Evolutionary conservation across 53 echinoderm and acorn worm species (phyloP).

Genomic region (Arbacia lixula): DNA sequence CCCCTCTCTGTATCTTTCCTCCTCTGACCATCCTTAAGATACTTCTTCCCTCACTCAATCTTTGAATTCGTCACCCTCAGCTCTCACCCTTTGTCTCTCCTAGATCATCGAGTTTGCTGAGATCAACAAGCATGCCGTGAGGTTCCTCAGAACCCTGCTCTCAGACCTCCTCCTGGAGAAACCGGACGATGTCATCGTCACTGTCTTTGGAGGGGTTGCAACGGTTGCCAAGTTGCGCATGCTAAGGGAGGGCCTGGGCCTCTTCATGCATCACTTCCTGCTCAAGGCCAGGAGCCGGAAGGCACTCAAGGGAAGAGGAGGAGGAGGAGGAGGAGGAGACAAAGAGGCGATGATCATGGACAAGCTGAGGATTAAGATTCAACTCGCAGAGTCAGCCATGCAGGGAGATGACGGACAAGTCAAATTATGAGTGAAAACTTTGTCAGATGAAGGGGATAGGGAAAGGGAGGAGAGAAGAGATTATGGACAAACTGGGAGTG

Average conservation of each 20-base stretch:
- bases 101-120: conserved; percentile 98
- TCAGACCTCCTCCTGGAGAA: conserved; percentile 61
- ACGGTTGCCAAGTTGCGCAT: conserved; percentile 65
- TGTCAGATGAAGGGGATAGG: neutral
- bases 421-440: neutral
- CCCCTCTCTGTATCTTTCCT: too few relatives aligned
- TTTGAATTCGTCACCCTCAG: too few relatives aligned
- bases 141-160: conserved; percentile 69
- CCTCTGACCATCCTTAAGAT: too few relatives aligned
- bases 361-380: conserved; percentile 31
- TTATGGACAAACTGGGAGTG: too few relatives aligned
- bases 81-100: neutral
- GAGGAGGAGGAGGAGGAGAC: conserved; percentile 33
- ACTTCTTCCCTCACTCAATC: too few relatives aligned
- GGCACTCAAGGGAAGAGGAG: neutral
- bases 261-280: conserved; percentile 92
- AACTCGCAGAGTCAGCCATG: conserved; percentile 51
- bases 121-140: conserved; percentile 83
- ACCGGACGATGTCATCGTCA: conserved; percentile 48
- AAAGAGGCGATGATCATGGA: conserved; percentile 5
- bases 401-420: conserved; percentile 39
- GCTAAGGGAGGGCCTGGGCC: conserved; percentile 76
- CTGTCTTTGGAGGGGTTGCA: conserved; percentile 64
- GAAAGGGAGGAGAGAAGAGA: neutral
- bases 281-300: conserved; percentile 57